A percentile compares a stretch with the other conserved stretches of the same genome.
phyloP scores from a whole-genome alignment of 2,888 invertebrate species.

The Gasteruption jaculator region DNA sequence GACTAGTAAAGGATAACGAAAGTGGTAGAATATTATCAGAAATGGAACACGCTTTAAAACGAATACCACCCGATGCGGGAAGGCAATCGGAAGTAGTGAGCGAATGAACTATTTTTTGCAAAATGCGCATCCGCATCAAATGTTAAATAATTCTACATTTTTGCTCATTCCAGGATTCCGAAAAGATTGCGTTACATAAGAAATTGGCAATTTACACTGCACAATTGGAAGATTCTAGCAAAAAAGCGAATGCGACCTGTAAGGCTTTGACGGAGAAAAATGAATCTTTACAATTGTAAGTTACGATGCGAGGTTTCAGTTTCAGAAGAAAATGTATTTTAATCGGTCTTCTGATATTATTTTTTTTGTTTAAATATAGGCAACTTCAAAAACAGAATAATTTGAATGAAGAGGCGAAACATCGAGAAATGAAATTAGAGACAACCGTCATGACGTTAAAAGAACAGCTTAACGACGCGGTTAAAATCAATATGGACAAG shows the following conservation, averaged over 20 bases:
- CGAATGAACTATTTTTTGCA: conserved; percentile 5
- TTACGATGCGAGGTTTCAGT: conserved; percentile 4
- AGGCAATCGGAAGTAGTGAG: conserved; percentile 26
- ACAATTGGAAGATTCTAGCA: conserved; percentile 29
- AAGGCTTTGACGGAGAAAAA: conserved; percentile 27
- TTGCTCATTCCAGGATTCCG: conserved; percentile 27
- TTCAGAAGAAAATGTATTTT: not conserved
- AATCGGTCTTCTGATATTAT: too few species aligned
- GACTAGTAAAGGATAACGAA: conserved; percentile 29
- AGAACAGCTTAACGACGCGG: conserved; percentile 19
- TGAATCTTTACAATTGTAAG: conserved; percentile 30
- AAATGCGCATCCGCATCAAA: too few species aligned
- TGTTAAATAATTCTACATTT: conserved; percentile 1
- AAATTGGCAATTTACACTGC: conserved; percentile 27
- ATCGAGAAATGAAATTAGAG: conserved; percentile 19
- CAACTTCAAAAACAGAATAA: conserved; percentile 25
- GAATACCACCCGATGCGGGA: conserved; percentile 25
- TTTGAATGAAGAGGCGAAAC: conserved; percentile 24
- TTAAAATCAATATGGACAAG: conserved; percentile 17
- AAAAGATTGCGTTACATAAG: conserved; percentile 25
- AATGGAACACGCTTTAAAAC: conserved; percentile 33
- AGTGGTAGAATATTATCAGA: conserved; percentile 32
- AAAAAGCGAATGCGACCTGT: conserved; percentile 27
- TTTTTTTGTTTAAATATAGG: conserved; percentile 21
- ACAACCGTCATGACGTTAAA: conserved; percentile 14